These are phyloP conservation scores for Panthera uncia DNA, from an alignment of 2,113 vertebrate genomes.

Conservation along the genomic window DNA sequence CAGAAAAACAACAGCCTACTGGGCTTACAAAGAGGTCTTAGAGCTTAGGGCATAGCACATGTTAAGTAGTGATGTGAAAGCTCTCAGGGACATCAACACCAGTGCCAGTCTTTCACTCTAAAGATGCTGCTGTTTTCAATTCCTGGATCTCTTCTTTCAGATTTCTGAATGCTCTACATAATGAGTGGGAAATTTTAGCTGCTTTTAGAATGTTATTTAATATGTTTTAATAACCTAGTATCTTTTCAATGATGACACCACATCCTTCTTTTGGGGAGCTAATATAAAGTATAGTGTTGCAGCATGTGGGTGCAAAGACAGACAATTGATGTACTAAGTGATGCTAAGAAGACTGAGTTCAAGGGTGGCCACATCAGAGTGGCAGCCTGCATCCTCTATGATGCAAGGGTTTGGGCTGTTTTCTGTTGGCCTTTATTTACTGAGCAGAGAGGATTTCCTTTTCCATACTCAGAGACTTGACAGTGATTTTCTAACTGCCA, in stretches of 20 bases:
- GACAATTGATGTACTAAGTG: neutral
- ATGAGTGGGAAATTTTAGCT: neutral
- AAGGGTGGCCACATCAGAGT: neutral
- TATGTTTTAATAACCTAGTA: neutral
- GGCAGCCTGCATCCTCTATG: neutral
- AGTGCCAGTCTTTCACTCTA: neutral
- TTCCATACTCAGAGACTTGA: neutral
- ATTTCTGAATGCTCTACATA: neutral
- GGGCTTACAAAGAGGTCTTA: neutral
- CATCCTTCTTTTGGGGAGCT: neutral
- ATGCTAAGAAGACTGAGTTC: neutral
- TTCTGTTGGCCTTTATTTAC: neutral
- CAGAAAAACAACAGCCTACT: neutral
- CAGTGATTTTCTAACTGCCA: neutral
- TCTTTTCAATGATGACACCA: neutral
- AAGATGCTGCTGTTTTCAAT: neutral
- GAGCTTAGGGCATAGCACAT: neutral
- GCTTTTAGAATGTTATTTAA: neutral
- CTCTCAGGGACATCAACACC: neutral
- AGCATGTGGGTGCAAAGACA: rapidly evolving
- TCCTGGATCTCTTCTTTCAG: neutral
- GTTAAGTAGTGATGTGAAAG: neutral
- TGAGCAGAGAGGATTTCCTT: neutral
- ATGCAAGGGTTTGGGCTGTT: neutral
- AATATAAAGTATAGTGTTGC: neutral